phyloP scores from a whole-genome alignment of 2,113 vertebrate genomes.

The Psammodynastes pulverulentus region DNA sequence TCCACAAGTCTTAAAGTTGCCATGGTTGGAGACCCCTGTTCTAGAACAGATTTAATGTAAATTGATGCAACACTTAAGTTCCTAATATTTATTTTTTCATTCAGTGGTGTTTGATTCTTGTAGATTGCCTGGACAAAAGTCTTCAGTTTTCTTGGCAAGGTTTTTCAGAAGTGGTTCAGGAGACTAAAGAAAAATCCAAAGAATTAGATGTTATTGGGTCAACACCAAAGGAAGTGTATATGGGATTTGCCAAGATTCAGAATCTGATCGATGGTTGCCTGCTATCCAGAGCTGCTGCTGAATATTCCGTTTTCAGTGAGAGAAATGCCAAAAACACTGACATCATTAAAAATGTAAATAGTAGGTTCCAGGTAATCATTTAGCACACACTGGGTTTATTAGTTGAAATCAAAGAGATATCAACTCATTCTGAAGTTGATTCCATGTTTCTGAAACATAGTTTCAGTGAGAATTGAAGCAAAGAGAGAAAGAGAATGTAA shows the following conservation, averaged over 20 bases:
- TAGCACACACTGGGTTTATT: too few species aligned
- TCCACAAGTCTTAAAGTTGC: too few species aligned
- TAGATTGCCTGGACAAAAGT: background rate
- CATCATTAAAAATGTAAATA: background rate
- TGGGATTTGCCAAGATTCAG: background rate
- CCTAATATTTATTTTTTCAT: background rate
- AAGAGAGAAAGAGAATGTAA: too few species aligned
- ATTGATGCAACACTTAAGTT: background rate
- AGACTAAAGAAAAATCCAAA: background rate
- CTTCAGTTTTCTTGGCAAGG: background rate
- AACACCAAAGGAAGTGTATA: background rate
- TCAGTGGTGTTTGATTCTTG: background rate
- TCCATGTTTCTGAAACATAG: too few species aligned
- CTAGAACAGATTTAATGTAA: background rate
- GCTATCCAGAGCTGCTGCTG: background rate
- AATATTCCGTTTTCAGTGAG: background rate
- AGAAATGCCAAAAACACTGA: background rate
- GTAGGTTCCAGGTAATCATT: too few species aligned
- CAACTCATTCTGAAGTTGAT: too few species aligned
- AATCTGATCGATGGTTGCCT: background rate
- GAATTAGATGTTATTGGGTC: background rate
- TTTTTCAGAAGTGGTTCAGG: background rate
- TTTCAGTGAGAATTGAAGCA: too few species aligned
- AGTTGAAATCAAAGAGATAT: too few species aligned
- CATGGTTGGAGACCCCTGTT: too few species aligned